Percentiles rank a stretch among this genome's conserved stretches.
Conservation (phyloP, 1,140 invertebrate genomes). For the Zaprionus ghesquierei region DNA sequence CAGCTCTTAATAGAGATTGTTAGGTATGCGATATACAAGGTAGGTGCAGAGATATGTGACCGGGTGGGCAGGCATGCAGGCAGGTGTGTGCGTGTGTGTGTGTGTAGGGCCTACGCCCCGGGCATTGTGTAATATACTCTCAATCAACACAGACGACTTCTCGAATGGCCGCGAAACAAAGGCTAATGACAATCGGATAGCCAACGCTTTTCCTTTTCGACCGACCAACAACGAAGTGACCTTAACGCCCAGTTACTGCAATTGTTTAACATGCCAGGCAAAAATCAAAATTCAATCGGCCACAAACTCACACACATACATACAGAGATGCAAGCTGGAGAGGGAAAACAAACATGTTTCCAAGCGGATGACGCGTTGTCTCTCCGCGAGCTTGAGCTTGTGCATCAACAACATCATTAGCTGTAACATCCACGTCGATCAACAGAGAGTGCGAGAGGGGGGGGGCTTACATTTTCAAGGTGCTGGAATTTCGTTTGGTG, state of each 20-base stretch:
- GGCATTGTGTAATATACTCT: conserved; percentile 20
- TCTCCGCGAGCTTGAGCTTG: background rate
- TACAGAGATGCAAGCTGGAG: background rate
- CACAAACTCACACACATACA: background rate
- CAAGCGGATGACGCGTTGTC: conserved; percentile 42
- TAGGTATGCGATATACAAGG: background rate
- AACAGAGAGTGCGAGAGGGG: background rate
- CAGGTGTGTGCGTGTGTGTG: no score
- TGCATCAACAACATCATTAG: conserved; percentile 61
- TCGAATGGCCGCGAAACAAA: conserved; percentile 32
- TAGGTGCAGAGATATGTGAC: background rate
- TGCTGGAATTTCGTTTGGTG: conserved; percentile 26
- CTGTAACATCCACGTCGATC: conserved; percentile 35
- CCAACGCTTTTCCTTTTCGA: conserved; percentile 30
- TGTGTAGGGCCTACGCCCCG: background rate
- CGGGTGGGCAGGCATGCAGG: background rate
- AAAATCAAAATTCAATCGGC: conserved; percentile 35
- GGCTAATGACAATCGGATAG: conserved; percentile 29
- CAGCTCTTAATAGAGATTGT: background rate
- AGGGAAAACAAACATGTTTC: conserved; percentile 33
- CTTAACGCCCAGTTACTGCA: conserved; percentile 33
- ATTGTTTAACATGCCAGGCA: conserved; percentile 34
- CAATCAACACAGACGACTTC: background rate
- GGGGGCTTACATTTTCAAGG: conserved; percentile 66
- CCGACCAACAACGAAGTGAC: no score